A percentile compares a stretch with the other conserved stretches of the same genome.
Conservation (phyloP, 2,888 invertebrate species). For the Eilema griseolum region DNA sequence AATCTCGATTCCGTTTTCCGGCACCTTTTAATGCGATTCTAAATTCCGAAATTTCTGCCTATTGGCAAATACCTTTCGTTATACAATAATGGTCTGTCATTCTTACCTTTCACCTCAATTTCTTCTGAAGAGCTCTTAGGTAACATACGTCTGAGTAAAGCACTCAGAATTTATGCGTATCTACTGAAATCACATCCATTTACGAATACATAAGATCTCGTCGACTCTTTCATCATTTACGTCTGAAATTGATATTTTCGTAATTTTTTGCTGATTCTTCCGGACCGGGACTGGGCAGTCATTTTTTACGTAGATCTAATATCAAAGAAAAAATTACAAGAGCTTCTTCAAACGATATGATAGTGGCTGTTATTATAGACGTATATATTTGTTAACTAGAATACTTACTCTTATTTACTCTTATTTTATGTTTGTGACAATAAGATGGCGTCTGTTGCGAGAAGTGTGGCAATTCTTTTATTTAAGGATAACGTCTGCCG, state of each 20-base stretch:
- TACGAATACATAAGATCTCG: conserved; percentile 35
- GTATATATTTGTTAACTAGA: too few species aligned
- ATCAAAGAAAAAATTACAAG: neutral
- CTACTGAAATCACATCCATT: conserved; percentile 49
- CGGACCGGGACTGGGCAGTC: neutral
- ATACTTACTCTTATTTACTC: too few species aligned
- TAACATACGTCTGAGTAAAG: conserved; percentile 49
- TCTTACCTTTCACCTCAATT: conserved; percentile 37
- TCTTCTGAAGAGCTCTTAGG: conserved; percentile 41
- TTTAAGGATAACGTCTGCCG: too few species aligned
- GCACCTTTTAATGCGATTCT: conserved; percentile 2
- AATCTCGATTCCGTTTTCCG: neutral
- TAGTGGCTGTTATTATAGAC: too few species aligned
- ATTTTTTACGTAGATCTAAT: neutral
- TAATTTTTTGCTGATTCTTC: neutral
- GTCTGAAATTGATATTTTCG: neutral
- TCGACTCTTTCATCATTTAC: conserved; percentile 38
- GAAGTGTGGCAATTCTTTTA: too few species aligned
- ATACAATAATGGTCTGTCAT: conserved; percentile 41
- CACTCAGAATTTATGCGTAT: conserved; percentile 41
- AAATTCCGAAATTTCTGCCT: conserved; percentile 1
- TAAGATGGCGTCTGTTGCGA: neutral
- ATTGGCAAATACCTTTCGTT: conserved; percentile 24
- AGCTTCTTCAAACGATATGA: too few species aligned
- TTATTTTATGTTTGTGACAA: neutral